Conservation (phyloP, 2,888 invertebrate species). For the Erebia epiphron region DNA sequence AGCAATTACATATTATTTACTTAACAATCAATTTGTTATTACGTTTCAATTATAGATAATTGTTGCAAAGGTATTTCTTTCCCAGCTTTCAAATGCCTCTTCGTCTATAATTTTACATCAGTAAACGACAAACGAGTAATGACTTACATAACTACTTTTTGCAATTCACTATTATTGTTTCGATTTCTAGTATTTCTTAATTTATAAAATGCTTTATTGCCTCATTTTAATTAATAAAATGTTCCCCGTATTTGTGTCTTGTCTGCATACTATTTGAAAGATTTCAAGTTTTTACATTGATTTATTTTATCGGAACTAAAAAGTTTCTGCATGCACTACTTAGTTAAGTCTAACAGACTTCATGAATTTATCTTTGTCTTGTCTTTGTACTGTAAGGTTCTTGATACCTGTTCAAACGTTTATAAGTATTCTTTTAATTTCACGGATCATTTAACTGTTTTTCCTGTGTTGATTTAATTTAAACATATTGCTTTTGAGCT, state of each 20-base stretch:
- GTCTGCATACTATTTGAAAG: not conserved
- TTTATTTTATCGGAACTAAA: too few relatives aligned
- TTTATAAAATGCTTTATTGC: not conserved
- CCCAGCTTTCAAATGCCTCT: not conserved
- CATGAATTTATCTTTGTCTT: not conserved
- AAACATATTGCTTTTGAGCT: not conserved
- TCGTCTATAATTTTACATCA: not conserved
- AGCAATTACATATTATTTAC: not conserved
- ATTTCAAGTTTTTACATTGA: not conserved
- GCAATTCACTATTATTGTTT: too few relatives aligned
- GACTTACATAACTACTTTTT: too few relatives aligned
- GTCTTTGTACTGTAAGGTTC: not conserved
- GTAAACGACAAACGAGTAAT: too few relatives aligned
- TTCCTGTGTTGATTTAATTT: not conserved
- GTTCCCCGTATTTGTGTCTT: too few relatives aligned
- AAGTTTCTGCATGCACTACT: not conserved
- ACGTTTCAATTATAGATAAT: not conserved
- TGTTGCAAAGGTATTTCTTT: not conserved
- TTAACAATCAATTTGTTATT: constrained; percentile 3
- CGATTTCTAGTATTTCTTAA: too few relatives aligned
- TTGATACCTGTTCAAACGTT: not conserved
- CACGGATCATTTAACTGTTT: not conserved
- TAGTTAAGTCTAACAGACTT: not conserved
- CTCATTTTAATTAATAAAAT: not conserved
- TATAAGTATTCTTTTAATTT: not conserved